phyloP scores from a whole-genome alignment of 2,113 vertebrate species.

The Eurypyga helias region DNA sequence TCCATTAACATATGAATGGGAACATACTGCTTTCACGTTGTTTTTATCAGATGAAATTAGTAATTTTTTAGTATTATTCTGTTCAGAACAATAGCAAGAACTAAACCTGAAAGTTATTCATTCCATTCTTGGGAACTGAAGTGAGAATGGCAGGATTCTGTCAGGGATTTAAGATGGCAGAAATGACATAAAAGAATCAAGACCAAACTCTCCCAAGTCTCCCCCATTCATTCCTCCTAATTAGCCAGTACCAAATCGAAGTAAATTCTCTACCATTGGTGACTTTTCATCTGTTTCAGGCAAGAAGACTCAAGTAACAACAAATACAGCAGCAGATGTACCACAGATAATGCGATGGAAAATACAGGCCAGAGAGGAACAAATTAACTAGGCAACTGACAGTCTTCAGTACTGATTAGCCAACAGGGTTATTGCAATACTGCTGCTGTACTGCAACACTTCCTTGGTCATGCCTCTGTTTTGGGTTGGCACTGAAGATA shows the following conservation, averaged over 20 bases:
- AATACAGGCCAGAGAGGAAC: background rate
- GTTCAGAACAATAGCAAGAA: background rate
- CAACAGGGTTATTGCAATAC: background rate
- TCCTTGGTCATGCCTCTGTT: rapidly evolving
- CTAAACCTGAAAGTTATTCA: background rate
- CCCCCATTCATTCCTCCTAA: background rate
- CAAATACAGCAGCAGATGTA: background rate
- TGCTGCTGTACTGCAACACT: background rate
- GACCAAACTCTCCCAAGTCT: background rate
- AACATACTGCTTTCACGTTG: background rate
- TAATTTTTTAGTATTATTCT: background rate
- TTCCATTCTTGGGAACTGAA: background rate
- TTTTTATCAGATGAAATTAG: background rate
- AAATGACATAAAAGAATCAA: background rate
- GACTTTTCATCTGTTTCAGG: background rate
- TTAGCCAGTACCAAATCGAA: background rate
- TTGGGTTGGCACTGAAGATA: background rate
- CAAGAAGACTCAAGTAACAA: background rate
- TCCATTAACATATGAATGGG: background rate
- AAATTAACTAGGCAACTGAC: background rate
- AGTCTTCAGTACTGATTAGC: background rate
- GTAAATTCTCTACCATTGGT: background rate
- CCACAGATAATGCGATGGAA: background rate
- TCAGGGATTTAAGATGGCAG: background rate
- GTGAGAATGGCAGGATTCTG: background rate